Evolutionary conservation across 2,113 vertebrate genomes (phyloP).

Genomic region (Eurystomus gularis): DNA sequence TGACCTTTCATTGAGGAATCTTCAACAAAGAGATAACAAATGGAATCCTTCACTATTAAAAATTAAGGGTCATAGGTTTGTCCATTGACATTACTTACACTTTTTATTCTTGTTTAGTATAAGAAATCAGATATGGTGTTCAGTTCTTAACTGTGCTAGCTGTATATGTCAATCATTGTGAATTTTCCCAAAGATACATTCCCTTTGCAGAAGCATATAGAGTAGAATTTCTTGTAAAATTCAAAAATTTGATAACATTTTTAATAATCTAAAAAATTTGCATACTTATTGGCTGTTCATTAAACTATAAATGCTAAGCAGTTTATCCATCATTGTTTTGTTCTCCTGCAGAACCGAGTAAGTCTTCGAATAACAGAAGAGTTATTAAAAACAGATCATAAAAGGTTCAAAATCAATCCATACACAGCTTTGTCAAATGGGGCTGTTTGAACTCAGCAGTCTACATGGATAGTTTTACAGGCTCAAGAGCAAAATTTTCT

Average conservation of each 20-base stretch:
- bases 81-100: fast-evolving
- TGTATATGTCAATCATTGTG: background rate
- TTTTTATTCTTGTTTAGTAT: background rate
- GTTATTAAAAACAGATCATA: background rate
- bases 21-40: background rate
- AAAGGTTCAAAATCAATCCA: background rate
- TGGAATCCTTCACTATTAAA: background rate
- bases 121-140: background rate
- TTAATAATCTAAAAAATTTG: background rate
- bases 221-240: background rate
- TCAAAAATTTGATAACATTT: background rate
- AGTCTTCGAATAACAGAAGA: background rate
- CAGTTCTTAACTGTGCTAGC: background rate
- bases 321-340: background rate
- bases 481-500: background rate
- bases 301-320: background rate
- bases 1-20: background rate
- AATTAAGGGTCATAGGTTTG: background rate
- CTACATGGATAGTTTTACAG: background rate
- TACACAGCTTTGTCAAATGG: background rate
- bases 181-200: background rate
- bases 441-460: background rate
- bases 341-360: background rate
- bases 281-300: background rate
- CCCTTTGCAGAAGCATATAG: background rate